Evolutionary conservation across 2,797 vertebrate genomes (phyloP), one percentile per base, ranked within the genome.

Genomic region (Alauda arvensis): DNA sequence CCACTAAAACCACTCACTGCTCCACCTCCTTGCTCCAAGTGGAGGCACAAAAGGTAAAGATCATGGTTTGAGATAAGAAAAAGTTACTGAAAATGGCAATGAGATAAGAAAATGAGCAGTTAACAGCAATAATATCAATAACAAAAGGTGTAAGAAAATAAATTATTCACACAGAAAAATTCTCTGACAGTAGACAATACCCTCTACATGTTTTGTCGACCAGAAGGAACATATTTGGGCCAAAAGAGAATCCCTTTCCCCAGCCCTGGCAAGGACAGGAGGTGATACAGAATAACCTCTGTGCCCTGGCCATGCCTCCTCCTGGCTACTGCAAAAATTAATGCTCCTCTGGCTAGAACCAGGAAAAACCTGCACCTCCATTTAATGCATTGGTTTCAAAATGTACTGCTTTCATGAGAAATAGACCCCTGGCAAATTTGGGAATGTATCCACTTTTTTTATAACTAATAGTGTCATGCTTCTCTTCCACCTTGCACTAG

Each of bases 151-250:
- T 37, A 37, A 37, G 5, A 4, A 8, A 43, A 68, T 24, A 43
- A 51, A 56, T 39, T 1, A 33, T 75, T 62, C 43, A 62, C 37
- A 39, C 7, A 28, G 17, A 51, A 56, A 26, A 51, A 33, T 8
- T 68, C 10, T 6, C 28, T 0, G 0, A 6, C 13, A 80, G 49
- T 2, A n/a, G n/a, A 43, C 18, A 83, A 85, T 4, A 67, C 14
- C 2, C 18, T 51, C 29, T 18, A 11, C 45, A 34, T 0, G 0
- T 52, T 76, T 69, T 26, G 39, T 51, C 1, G 0, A 23, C 6
- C 6, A 45, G 49, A 51, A 75, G 18, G 13, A 76, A 24, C 1
- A 0, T 9, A 9, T 51, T 52, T 37, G 28, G 20, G 25, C 18
- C 20, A 19, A 70, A 69, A 56, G 29, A 51, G 2, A 39, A 39